Evolutionary conservation across 2,113 vertebrate genomes (phyloP).

Genomic region (Carlito syrichta): DNA sequence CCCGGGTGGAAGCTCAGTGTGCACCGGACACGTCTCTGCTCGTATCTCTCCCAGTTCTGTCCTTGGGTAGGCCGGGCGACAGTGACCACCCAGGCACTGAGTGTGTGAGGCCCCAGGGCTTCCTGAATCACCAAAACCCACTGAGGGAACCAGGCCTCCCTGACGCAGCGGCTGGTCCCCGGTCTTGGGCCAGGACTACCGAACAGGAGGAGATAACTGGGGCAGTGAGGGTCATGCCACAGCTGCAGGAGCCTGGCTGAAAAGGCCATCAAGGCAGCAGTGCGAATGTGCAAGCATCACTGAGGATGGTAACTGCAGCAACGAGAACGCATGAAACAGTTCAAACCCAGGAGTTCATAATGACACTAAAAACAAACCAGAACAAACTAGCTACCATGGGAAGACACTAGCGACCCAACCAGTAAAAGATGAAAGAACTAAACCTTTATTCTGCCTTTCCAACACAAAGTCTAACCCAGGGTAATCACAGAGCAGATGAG

Average conservation of each 20-base stretch:
- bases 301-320: background rate
- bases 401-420: background rate
- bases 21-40: too few species aligned
- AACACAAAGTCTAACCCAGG: background rate
- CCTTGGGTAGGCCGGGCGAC: background rate
- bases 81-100: too few species aligned
- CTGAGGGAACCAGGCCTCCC: background rate
- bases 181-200: background rate
- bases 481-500: background rate
- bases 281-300: background rate
- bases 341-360: background rate
- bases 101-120: too few species aligned
- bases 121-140: background rate
- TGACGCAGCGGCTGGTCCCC: background rate
- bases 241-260: background rate
- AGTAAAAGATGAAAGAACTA: background rate
- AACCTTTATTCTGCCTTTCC: background rate
- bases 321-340: background rate
- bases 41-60: background rate
- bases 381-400: background rate
- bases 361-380: background rate
- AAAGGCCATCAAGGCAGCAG: background rate
- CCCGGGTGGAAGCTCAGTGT: background rate
- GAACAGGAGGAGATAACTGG: background rate
- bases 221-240: accelerated